Conservation (phyloP, 2,113 vertebrate species). For the Oncorhynchus keta region DNA sequence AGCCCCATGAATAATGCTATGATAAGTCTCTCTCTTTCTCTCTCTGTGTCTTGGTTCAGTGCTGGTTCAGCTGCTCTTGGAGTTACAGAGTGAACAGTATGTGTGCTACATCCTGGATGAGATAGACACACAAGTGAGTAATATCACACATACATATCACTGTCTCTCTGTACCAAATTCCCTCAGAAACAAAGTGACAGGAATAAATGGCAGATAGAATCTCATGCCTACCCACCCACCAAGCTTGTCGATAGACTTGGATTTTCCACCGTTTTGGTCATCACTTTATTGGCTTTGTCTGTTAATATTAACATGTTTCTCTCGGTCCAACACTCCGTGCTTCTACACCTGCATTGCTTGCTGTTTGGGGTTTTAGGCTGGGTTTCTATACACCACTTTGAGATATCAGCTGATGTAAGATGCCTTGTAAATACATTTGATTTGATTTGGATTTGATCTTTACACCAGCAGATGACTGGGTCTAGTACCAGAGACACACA, state of each 20-base stretch:
- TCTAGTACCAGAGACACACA: no score
- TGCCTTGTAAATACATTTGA: no score
- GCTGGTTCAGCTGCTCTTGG: conserved; percentile 79
- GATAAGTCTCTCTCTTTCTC: neutral
- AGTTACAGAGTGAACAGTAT: conserved; percentile 79
- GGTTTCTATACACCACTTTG: no score
- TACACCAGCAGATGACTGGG: no score
- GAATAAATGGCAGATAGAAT: neutral
- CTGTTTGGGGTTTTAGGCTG: no score
- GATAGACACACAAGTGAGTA: conserved; percentile 84
- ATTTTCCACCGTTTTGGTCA: no score
- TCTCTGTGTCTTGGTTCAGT: conserved; percentile 68
- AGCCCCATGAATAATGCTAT: conserved; percentile 6
- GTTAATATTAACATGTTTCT: neutral
- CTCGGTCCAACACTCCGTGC: neutral
- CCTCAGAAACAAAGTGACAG: neutral
- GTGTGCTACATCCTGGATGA: conserved; percentile 78
- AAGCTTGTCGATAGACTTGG: neutral
- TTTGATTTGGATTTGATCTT: no score
- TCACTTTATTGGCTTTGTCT: neutral
- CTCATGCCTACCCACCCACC: neutral
- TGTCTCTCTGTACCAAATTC: neutral
- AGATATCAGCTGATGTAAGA: no score
- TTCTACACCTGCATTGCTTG: no score
- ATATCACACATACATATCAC: conserved; percentile 1